A percentile compares a stretch with the other conserved stretches of the same genome.
phyloP scores from a whole-genome alignment of 2,888 invertebrate species.

The Melolontha melolontha region DNA sequence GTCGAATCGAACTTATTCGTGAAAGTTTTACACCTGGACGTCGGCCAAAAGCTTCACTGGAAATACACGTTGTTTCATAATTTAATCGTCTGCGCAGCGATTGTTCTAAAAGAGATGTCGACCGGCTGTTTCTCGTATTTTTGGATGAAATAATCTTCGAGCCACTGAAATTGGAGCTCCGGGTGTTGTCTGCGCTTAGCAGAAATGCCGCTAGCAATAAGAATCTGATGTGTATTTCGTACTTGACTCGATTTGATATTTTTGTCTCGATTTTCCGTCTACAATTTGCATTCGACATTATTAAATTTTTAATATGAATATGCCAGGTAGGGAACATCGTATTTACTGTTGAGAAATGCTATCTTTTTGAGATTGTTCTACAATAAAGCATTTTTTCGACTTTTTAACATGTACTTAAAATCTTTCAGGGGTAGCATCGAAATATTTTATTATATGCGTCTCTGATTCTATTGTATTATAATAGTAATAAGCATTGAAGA shows the following conservation, averaged over 20 bases:
- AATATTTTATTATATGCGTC: no score
- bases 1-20: not conserved
- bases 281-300: slow-evolving; percentile 16
- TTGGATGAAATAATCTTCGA: slow-evolving; percentile 26
- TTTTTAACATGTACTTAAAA: no score
- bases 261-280: slow-evolving; percentile 6
- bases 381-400: no score
- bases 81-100: slow-evolving; percentile 19
- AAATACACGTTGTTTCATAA: slow-evolving; percentile 23
- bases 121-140: slow-evolving; percentile 26
- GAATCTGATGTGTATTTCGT: slow-evolving; percentile 19
- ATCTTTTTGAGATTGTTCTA: no score
- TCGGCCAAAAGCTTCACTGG: slow-evolving; percentile 7
- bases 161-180: slow-evolving; percentile 15
- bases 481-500: no score
- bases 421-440: no score
- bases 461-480: no score
- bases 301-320: slow-evolving; percentile 26
- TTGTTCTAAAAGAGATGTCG: slow-evolving; percentile 13
- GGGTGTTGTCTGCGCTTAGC: slow-evolving; percentile 31
- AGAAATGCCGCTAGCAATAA: slow-evolving; percentile 19
- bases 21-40: slow-evolving; percentile 9
- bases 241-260: slow-evolving; percentile 11
- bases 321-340: not conserved
- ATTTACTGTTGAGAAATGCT: no score